Percentiles rank a stretch among this genome's conserved stretches.
Evolutionary conservation across 2,797 vertebrate species (phyloP).

Genomic region (Macroramphosus scolopax): DNA sequence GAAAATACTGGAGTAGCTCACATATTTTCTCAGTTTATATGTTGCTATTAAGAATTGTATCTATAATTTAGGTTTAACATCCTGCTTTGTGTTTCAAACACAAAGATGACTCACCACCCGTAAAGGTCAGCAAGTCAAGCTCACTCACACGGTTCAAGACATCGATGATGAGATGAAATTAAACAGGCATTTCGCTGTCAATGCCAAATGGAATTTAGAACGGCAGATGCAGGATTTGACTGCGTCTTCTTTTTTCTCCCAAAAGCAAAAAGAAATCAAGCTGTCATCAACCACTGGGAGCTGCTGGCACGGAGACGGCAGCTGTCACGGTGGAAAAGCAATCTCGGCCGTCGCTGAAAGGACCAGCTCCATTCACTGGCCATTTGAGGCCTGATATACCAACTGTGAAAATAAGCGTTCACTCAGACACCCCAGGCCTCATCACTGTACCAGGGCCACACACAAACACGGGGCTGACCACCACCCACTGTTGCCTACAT

Average conservation of each 20-base stretch:
- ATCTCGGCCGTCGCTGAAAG: conserved; percentile 34
- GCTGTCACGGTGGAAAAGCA: conserved; percentile 54
- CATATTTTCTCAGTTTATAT: too few relatives aligned
- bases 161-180: too few relatives aligned
- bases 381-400: conserved; percentile 53
- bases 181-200: too few relatives aligned
- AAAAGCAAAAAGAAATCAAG: conserved; percentile 48
- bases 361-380: conserved; percentile 36
- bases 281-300: conserved; percentile 36
- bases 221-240: conserved; percentile 29
- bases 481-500: conserved; percentile 51
- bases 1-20: too few relatives aligned
- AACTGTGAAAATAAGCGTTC: conserved; percentile 71
- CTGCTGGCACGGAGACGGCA: conserved; percentile 37
- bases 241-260: conserved; percentile 10
- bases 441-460: conserved; percentile 47
- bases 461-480: conserved; percentile 40
- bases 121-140: too few relatives aligned
- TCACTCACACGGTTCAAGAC: too few relatives aligned
- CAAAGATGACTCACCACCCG: too few relatives aligned
- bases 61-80: too few relatives aligned
- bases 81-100: too few relatives aligned
- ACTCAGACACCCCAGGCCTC: conserved; percentile 38
- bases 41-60: too few relatives aligned
- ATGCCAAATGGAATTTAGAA: conserved; percentile 2